Evolutionary conservation across 2,797 vertebrate species (phyloP), one percentile per base, ranked within the genome.

Genomic region (Psittacula echo): DNA sequence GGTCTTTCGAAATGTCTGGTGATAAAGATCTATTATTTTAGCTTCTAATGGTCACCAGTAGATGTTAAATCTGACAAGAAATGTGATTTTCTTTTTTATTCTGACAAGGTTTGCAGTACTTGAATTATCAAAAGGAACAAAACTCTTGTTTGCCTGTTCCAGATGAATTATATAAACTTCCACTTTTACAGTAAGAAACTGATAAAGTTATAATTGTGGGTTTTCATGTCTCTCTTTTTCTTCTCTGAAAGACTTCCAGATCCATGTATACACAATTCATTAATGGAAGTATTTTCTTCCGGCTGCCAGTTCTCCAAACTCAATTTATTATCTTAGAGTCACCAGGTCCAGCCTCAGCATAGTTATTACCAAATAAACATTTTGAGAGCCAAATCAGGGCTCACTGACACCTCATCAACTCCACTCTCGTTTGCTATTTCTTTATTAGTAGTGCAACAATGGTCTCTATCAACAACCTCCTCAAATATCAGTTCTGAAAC

Each of bases 351-450:
- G 65, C 30, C 24, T 93, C 56, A 77, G 32, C 81, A 53, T 77
- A 75, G 56, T 77, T 90, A 92, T 79, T 93, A 94, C 51, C 61
- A 77, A 70, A 77, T 65, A 96, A 89, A 77, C 12, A 85, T 75
- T 47, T 16, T 71, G 56, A 91, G 56, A 82, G 39, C n/a, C 62
- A 85, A 93, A 94, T 71, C 72, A 89, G 78, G 58, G 32, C 62
- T 89, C 66, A 51, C 44, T 51, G 42, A 81, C 68, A 94, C 50
- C 50, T 75, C 34, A 95, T 83, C 89, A 95, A 75, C 32, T 71
- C 64, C 24, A 79, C 68, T 82, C 44, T 65, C 77, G 14, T 65
- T 85, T 1, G 8, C 53, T 39, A 2, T 64, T 41, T 61, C 89
- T 87, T 77, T 61, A 83, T 51, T 74, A 72, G 53, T 61, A 1